A percentile compares a stretch with the other conserved stretches of the same genome.
Conservation (phyloP, 2,113 vertebrate species). For the Myrmecobius fasciatus region DNA sequence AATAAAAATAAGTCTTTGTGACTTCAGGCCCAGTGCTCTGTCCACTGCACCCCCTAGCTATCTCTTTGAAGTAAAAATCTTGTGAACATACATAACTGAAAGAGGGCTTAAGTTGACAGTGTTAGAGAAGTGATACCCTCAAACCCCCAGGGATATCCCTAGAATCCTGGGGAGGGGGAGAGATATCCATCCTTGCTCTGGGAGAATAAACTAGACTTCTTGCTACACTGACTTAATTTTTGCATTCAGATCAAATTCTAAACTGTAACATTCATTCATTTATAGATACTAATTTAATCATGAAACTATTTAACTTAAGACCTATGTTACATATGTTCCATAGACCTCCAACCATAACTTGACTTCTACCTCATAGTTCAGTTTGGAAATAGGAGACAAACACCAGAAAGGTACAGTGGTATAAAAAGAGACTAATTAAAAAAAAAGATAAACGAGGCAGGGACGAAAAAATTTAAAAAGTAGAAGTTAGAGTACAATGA, state of each 20-base stretch:
- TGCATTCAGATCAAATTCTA: neutral
- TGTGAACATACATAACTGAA: no score
- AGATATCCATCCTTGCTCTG: neutral
- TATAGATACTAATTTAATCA: neutral
- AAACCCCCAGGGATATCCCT: neutral
- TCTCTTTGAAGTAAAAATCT: neutral
- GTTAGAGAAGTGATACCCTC: neutral
- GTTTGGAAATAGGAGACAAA: neutral
- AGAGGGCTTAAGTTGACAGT: neutral
- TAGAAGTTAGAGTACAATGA: neutral
- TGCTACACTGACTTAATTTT: neutral
- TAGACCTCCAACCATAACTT: neutral
- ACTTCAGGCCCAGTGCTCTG: neutral
- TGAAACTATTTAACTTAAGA: neutral
- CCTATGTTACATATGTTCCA: neutral
- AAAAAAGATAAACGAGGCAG: neutral
- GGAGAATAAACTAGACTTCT: neutral
- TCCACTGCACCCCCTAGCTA: neutral
- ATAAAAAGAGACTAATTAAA: neutral
- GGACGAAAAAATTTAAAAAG: fast-evolving
- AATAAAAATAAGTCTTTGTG: neutral
- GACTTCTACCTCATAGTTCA: neutral
- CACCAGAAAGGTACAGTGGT: neutral
- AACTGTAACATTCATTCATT: neutral
- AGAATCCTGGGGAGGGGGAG: neutral